Evolutionary conservation across 2,888 invertebrate species (phyloP), one percentile per base, ranked within the genome.

Genomic region (Drosophila neutralis): DNA sequence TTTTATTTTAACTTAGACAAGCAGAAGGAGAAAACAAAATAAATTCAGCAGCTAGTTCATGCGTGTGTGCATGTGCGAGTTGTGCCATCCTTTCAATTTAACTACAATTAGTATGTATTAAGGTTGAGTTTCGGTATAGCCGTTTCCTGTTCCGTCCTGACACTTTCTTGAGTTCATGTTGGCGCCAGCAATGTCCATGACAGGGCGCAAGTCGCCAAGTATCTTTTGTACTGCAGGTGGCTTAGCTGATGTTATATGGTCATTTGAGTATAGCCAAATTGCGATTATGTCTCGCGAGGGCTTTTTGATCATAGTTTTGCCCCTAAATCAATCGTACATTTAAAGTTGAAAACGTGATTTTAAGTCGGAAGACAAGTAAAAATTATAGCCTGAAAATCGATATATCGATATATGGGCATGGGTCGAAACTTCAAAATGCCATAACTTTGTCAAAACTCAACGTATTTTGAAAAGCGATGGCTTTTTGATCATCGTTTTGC

Each of bases 81-180:
- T 77, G 69, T 66, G 80, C 61, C 64, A 66, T 67, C 76, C 70
- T 77, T 83, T 72, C 76, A 83, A 87, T 79, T 81, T 70, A 73
- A 76, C 79, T 66, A 68, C 79, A 81, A 80, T 71, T 59, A 69
- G 65, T 63, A 48, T 51, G 84, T 76, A 71, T 64, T 75, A 67
- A 78, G 77, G 71, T 78, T 64, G 67, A 78, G 67, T 78, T 67
- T 63, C 27, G 63, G 33, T 40, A 38, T 18, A 38, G 67, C 58
- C 54, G 52, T 52, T 74, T 77, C 74, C 77, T 63, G 71, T 54
- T 78, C 67, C 78, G 54, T 38, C 42, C 70, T 48, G 48, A 52
- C 52, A 61, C 66, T 33, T 40, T n/a, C 69, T 40, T 35, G 31
- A 69, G 45, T 52, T 57, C 36, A 31, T 56, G 56, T 48, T 45